Evolutionary conservation across 35 echinoderm and acorn worm species (phyloP), one percentile per base, ranked within the genome.

Genomic region (Lytechinus pictus): DNA sequence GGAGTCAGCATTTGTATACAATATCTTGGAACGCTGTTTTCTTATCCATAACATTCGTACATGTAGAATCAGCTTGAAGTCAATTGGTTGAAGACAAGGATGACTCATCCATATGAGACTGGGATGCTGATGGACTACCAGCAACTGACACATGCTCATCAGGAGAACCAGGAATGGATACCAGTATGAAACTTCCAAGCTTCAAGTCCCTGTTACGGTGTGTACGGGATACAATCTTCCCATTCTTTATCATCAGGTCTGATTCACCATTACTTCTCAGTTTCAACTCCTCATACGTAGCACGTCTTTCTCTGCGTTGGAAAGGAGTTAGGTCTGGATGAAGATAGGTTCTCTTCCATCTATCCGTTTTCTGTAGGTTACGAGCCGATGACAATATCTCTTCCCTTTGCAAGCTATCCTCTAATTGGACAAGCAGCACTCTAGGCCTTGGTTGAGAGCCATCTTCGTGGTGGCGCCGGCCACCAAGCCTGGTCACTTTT

Each of bases 281-380:
- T 54, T 92, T 92, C 52, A 92, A 24, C 91, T 92, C 91, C 52
- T 92, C 91, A 54, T 92, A 92, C 52, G 54, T 92, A 6, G 91
- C 91, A 8, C 55, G 91, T 92, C 91, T 92, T 55, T 92, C 91
- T 54, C 91, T 92, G 55, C 91, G 91, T n/a, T 92, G 91, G 16
- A 92, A 14, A 7, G 91, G 91, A 2, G 91, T 92, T 27, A 92
- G 44, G 19, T 92, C 91, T 54, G 91, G 91, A 52, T 14, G 91
- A 5, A 54, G 54, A n/a, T 92, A 92, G 5, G 91, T 92, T 14
- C 55, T 54, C 1, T 53, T 8, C 91, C 11, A 92, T 2, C 12
- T 27, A n/a, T 52, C 91, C 21, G 91, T 54, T 55, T 92, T 92
- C 27, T 19, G 91, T n/a, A 92, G 54, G 8, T 92, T 92, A 53